These are phyloP conservation scores for Psittacara wagleri DNA, from an alignment of 2,113 vertebrate genomes.

Conservation along the genomic window DNA sequence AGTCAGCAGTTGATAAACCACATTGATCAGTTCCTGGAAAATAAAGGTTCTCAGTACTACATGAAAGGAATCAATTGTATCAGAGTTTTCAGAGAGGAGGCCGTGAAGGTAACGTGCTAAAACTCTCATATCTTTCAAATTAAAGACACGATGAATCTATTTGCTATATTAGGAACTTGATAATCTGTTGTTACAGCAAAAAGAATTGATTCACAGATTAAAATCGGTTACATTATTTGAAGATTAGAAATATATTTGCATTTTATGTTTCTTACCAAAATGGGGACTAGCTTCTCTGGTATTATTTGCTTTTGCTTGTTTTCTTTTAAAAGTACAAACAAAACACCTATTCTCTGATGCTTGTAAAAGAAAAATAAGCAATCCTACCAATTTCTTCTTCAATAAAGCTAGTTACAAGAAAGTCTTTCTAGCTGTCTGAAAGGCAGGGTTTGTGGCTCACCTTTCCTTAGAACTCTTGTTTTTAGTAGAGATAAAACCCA, in stretches of 20 bases:
- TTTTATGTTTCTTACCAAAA: not conserved
- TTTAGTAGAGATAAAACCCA: not conserved
- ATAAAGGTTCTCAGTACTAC: slow-evolving; percentile 85
- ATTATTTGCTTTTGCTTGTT: not conserved
- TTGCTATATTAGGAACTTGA: not conserved
- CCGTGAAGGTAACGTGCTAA: slow-evolving; percentile 82
- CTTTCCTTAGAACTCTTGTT: not conserved
- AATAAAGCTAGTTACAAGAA: not conserved
- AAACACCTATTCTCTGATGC: not conserved
- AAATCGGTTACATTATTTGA: not conserved
- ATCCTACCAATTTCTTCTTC: not conserved
- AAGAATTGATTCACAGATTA: not conserved
- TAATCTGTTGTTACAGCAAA: not conserved
- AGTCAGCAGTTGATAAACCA: slow-evolving; percentile 87
- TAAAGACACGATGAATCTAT: not conserved
- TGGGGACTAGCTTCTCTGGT: not conserved
- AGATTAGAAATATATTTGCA: not conserved
- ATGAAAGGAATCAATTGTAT: slow-evolving; percentile 90
- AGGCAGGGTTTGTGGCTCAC: not conserved
- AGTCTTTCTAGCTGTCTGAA: not conserved
- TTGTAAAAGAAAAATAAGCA: not conserved
- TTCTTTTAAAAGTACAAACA: not conserved
- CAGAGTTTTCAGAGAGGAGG: slow-evolving; percentile 87
- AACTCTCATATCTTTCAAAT: not conserved
- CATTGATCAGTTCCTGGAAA: slow-evolving; percentile 90